Conservation (phyloP, 2,888 invertebrate species). For the Acronicta alni region DNA sequence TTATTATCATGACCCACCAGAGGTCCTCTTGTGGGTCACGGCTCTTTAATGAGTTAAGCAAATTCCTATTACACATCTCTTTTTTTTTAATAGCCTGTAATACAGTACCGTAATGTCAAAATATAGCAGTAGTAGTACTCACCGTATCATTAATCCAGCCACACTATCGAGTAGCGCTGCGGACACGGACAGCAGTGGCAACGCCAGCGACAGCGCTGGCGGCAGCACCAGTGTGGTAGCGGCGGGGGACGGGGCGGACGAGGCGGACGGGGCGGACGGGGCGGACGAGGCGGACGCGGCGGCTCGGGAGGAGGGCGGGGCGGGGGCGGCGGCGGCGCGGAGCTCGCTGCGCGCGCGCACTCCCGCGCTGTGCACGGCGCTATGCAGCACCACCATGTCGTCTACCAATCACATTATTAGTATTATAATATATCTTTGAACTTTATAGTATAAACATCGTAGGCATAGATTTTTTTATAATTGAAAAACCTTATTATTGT, state of each 20-base stretch:
- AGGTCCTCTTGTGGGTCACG: too few species aligned
- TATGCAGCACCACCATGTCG: conserved; percentile 66
- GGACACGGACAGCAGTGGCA: conserved; percentile 61
- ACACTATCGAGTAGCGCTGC: conserved; percentile 67
- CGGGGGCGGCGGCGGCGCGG: conserved; percentile 18
- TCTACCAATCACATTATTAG: conserved; percentile 55
- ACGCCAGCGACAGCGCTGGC: conserved; percentile 53
- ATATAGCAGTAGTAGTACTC: conserved; percentile 41
- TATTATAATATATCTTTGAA: too few species aligned
- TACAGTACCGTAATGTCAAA: not conserved
- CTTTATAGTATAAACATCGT: too few species aligned
- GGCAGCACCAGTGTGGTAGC: conserved; percentile 48
- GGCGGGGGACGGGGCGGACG: conserved; percentile 15
- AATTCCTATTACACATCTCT: too few species aligned
- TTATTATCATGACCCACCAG: too few species aligned
- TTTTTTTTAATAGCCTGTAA: too few species aligned
- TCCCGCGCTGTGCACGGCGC: conserved; percentile 43
- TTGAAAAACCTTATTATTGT: too few species aligned
- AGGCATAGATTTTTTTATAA: too few species aligned
- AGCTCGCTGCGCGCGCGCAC: conserved; percentile 40
- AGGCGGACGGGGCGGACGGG: conserved; percentile 24
- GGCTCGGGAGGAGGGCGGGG: conserved; percentile 31
- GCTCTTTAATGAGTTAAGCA: too few species aligned
- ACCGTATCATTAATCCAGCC: conserved; percentile 73
- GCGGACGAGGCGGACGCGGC: too few species aligned